phyloP scores from a whole-genome alignment of 2,113 vertebrate genomes.

The Vidua macroura region DNA sequence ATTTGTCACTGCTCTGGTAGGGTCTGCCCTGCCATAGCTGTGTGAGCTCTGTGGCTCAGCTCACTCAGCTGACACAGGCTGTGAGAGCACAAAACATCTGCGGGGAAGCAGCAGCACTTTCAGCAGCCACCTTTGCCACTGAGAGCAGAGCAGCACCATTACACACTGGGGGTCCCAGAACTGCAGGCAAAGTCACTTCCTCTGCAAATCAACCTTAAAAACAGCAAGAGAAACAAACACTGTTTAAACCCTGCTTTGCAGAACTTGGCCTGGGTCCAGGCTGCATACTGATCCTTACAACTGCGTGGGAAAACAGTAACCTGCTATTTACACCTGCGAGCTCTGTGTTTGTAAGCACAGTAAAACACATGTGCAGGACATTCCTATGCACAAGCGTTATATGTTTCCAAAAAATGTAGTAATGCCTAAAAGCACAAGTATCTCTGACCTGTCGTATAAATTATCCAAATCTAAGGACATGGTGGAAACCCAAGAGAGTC shows the following conservation, averaged over 20 bases:
- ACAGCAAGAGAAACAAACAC: not conserved
- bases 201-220: not conserved
- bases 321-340: not conserved
- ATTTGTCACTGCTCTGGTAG: not conserved
- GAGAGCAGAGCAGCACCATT: not conserved
- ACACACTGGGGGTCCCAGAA: not conserved
- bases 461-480: not conserved
- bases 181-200: not conserved
- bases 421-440: not conserved
- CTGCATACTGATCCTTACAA: not conserved
- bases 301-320: not conserved
- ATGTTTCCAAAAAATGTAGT: not conserved
- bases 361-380: not conserved
- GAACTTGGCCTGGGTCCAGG: not conserved
- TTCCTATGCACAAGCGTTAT: not conserved
- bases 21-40: not conserved
- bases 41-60: not conserved
- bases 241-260: not conserved
- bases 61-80: accelerated
- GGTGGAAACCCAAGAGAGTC: not conserved
- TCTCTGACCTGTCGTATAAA: not conserved
- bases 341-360: not conserved
- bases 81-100: not conserved
- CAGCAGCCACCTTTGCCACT: not conserved
- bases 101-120: not conserved